Evolutionary conservation across 1,140 invertebrate genomes (phyloP).

Genomic region (Drosophila asahinai): DNA sequence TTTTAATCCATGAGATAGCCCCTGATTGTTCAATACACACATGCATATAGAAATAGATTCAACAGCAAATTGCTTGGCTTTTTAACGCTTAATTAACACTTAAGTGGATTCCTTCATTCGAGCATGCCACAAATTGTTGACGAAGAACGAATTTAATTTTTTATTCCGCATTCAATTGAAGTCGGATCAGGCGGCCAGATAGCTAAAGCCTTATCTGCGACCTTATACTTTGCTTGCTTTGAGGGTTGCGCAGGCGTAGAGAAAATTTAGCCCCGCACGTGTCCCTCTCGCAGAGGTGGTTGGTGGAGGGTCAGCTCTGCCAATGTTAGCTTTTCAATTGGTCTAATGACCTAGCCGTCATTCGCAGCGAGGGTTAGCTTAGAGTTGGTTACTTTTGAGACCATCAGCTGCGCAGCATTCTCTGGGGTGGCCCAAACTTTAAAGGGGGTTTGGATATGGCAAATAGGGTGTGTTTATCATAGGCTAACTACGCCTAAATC

Average conservation of each 20-base stretch:
- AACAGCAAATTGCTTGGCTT: conserved; percentile 52
- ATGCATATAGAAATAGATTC: conserved; percentile 38
- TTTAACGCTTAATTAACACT: conserved; percentile 68
- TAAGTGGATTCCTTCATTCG: conserved; percentile 48
- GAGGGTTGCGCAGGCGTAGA: conserved; percentile 59
- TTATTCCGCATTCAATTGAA: conserved; percentile 54
- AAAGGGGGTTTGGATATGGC: background rate
- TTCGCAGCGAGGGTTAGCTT: conserved; percentile 17
- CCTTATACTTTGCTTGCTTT: conserved; percentile 4
- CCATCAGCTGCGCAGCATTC: conserved; percentile 37
- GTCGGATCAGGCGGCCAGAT: conserved; percentile 8
- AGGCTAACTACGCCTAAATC: background rate
- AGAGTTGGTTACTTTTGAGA: conserved; percentile 24
- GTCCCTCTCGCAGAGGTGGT: conserved; percentile 2
- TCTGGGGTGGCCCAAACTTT: conserved; percentile 40
- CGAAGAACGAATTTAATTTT: conserved; percentile 53
- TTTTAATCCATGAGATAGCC: conserved; percentile 45
- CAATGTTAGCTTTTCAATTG: conserved; percentile 70
- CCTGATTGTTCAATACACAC: conserved; percentile 30
- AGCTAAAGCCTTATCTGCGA: background rate
- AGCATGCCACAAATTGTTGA: conserved; percentile 51
- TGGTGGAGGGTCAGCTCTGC: conserved; percentile 38
- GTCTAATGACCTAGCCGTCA: conserved; percentile 53
- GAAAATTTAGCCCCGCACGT: conserved; percentile 20
- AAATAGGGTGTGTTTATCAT: background rate